Base-by-base conservation (phyloP, 2,888 invertebrate genomes). In the Noctua janthina region DNA sequence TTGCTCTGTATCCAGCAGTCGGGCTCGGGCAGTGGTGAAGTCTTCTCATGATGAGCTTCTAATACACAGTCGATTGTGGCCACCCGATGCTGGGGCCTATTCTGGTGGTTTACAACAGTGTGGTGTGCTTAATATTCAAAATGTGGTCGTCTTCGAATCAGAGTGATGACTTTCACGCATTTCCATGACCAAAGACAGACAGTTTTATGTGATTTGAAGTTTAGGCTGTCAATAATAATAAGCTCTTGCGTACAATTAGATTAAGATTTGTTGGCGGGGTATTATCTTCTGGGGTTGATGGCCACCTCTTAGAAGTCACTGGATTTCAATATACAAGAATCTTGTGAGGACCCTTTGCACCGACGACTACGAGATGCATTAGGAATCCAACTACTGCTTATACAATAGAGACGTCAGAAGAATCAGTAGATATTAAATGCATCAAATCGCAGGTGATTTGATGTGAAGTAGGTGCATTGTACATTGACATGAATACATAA, bases 121-220 rank as follows among this genome's bases (percentile, higher is more conserved):
- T 39, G 64, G 35, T 81, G 81, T 23, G 17, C 43, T 6, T 54
- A 81, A 54, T 72, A 11, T 56, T 43, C 17, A 49, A 49, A 39
- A 29, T 72, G 39, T 67, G 39, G 6, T 62, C 11, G 4, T 54
- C 35, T 62, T 23, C 8, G 17, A 62, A 46, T 46, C 23, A 49
- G 69, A 13, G 49, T 49, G 71, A 17, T 54, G 51, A 76, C n/a
- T 59, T 59, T 64, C 39, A 64, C 35, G 71, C 54, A 72, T 71
- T 62, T 76, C 72, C 43, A 67, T 73, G 39, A 83, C 87, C 85
- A 85, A 85, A 85, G 79, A 87, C 62, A 77, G 54, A 68, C 64
- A 76, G 54, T 74, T 74, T 15, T 74, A 66, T 49, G 51, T 75
- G 77, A 67, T 56, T 74, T 68, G 17, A 46, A 49, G 62, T 49